Conservation (phyloP, 2,113 vertebrate genomes). For the Natator depressus region DNA sequence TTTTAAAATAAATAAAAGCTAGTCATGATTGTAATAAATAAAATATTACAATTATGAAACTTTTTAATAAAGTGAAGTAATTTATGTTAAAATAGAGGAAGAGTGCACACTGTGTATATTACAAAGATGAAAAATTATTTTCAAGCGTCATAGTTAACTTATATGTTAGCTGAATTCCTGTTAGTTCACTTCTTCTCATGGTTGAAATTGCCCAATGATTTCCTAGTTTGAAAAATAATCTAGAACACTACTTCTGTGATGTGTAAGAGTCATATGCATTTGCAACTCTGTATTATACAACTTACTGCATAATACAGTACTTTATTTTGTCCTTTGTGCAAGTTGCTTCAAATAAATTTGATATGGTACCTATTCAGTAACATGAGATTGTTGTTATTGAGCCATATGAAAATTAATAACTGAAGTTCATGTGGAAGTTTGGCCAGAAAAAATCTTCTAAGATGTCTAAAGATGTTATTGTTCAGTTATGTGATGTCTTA, state of each 20-base stretch:
- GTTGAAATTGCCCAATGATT: neutral
- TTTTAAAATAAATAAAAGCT: neutral
- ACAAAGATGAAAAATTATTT: neutral
- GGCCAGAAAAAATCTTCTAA: neutral
- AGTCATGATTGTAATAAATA: neutral
- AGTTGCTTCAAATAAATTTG: neutral
- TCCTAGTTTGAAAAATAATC: neutral
- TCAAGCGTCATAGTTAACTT: neutral
- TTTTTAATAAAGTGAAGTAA: neutral
- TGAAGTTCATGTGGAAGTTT: neutral
- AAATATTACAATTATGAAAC: neutral
- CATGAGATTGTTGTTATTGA: neutral
- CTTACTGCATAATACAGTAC: neutral
- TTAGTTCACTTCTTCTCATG: neutral
- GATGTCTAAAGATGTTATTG: neutral
- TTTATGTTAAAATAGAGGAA: neutral
- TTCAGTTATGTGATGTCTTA: neutral
- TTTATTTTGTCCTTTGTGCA: neutral
- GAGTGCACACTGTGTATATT: neutral
- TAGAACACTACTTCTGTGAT: neutral
- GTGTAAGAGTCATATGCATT: neutral
- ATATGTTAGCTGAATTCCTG: neutral
- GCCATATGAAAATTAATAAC: neutral
- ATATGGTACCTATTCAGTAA: neutral
- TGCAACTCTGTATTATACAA: neutral